These are phyloP conservation scores for Acinonyx jubatus DNA, from an alignment of 2,113 vertebrate species.

Conservation along the genomic window DNA sequence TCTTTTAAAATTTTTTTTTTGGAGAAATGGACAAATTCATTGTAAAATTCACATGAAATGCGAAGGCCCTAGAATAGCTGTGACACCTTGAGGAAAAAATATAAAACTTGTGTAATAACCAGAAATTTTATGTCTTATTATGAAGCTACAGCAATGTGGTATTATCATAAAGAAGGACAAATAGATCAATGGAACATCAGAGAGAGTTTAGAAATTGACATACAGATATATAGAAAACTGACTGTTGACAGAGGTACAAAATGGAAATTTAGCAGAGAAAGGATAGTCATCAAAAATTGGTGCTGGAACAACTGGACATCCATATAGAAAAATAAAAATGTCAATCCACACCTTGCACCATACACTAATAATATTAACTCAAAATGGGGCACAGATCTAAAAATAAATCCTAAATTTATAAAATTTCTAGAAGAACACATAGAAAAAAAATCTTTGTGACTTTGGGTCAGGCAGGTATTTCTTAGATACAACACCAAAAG, in stretches of 20 bases:
- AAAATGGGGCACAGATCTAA: background rate
- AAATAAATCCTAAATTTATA: background rate
- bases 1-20: background rate
- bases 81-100: background rate
- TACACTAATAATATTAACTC: background rate
- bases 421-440: background rate
- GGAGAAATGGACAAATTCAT: constrained; percentile 5
- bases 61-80: background rate
- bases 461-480: background rate
- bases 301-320: background rate
- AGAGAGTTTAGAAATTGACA: background rate
- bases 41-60: background rate
- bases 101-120: background rate
- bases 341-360: background rate
- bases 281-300: background rate
- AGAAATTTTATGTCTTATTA: background rate
- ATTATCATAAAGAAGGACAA: background rate
- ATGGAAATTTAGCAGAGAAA: background rate
- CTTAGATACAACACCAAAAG: background rate
- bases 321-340: background rate
- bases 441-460: background rate
- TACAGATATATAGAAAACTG: background rate
- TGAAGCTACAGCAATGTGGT: background rate
- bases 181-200: background rate
- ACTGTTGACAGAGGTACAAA: background rate